Evolutionary conservation across 2,888 invertebrate genomes (phyloP), one percentile per base, ranked within the genome.

Genomic region (Cataglyphis albicans): DNA sequence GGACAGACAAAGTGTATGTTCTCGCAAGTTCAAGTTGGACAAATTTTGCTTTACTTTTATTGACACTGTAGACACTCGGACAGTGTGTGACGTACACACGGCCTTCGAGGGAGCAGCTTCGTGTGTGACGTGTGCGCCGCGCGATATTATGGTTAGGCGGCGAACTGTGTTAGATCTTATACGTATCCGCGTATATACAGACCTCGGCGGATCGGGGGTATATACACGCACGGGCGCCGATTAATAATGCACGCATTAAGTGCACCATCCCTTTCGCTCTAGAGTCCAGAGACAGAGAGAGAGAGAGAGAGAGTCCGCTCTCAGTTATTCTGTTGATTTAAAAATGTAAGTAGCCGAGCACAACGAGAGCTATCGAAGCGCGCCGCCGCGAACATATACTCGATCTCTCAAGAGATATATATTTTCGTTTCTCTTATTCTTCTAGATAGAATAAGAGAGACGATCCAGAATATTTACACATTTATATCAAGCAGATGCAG

Each of bases 231-330:
- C 70, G 63, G 61, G 68, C 52, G 72, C 25, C 80, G 74, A 86
- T 92, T 83, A 92, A 92, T 92, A 92, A 92, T 93, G 90, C 87
- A 92, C 81, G 75, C 84, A 85, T 90, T 91, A 90, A 92, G 91
- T 92, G 91, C 92, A 89, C 87, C 90, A 82, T 85, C 86, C 21
- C 21, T 88, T 89, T 88, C 82, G 82, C 82, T 82, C 84, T 73
- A 78, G 80, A 57, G 85, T 89, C 86, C 90, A 35, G 15, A 52
- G 48, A 48, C 18, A 48, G 12, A 44, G 21, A 44, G 44, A 44
- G 44, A 44, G 12, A 44, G 44, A 44, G 44, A 44, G 44, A 15
- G 44, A 81, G 84, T 72, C 59, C 85, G 86, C 73, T 44, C 21
- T 44, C n/a, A 82, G 87, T 87, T 87, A 89, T 91, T 89, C 85